Percentiles rank a stretch among this genome's conserved stretches.
phyloP scores from a whole-genome alignment of 2,113 vertebrate species.

The Microtus montanus region DNA sequence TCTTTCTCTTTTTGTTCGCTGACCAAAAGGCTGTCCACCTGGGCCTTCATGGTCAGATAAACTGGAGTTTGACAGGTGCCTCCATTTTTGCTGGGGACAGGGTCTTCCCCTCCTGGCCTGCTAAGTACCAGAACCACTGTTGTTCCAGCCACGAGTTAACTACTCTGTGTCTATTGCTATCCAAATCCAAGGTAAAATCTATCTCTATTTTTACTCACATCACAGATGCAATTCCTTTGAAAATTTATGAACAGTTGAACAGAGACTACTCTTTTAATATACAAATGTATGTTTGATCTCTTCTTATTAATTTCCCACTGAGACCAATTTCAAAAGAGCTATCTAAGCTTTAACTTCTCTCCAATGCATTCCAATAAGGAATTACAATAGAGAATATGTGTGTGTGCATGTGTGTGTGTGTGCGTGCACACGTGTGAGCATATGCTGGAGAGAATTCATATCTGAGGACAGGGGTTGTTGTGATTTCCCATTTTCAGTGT shows the following conservation, averaged over 20 bases:
- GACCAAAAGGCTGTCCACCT: background rate
- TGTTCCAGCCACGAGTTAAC: background rate
- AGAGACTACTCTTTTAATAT: conserved; percentile 14
- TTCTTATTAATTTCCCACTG: conserved; percentile 4
- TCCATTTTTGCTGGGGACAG: background rate
- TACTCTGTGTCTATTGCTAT: background rate
- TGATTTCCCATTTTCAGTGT: background rate
- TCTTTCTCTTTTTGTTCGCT: background rate
- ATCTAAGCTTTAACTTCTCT: background rate
- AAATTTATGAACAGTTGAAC: background rate
- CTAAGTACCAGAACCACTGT: too few relatives aligned
- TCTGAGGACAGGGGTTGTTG: background rate
- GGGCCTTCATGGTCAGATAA: background rate
- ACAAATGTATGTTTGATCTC: background rate
- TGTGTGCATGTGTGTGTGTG: background rate
- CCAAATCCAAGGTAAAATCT: background rate
- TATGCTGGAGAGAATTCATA: background rate
- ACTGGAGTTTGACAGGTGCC: background rate
- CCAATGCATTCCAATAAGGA: background rate
- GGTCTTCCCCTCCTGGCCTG: too few relatives aligned
- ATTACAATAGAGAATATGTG: background rate
- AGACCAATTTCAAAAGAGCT: background rate
- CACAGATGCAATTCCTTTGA: background rate
- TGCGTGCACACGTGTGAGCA: too few relatives aligned
- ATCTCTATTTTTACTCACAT: background rate